Percentiles rank a stretch among this genome's conserved stretches.
Conservation (phyloP, 2,888 invertebrate species). For the Leptopilina syphax region DNA sequence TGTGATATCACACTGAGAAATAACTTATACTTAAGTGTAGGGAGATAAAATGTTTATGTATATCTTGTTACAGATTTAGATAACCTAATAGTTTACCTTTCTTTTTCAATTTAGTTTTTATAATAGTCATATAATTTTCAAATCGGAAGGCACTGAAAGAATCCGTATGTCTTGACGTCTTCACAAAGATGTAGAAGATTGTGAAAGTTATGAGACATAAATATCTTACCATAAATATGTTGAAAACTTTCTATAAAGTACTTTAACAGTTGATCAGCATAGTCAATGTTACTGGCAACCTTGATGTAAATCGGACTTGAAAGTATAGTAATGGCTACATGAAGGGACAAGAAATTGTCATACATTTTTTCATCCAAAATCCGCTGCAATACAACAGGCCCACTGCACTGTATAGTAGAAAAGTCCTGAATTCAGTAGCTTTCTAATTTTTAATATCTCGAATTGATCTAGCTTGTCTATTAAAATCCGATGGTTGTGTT, state of each 20-base stretch:
- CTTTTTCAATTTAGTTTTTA: conserved; percentile 53
- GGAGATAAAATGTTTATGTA: conserved; percentile 56
- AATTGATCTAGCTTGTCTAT: neutral
- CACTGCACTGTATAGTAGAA: neutral
- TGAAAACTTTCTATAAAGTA: conserved; percentile 57
- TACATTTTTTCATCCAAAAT: conserved; percentile 49
- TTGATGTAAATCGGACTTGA: conserved; percentile 44
- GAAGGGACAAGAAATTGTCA: conserved; percentile 58
- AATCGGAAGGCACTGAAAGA: conserved; percentile 65
- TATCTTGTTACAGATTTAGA: too few relatives aligned
- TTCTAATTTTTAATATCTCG: conserved; percentile 1
- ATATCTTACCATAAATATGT: conserved; percentile 54
- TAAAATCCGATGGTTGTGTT: conserved; percentile 6
- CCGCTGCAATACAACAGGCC: neutral
- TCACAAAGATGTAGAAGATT: conserved; percentile 61
- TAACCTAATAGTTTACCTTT: conserved; percentile 48
- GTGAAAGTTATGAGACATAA: conserved; percentile 66
- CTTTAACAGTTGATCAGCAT: conserved; percentile 54
- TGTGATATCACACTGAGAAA: too few relatives aligned
- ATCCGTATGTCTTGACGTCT: too few relatives aligned
- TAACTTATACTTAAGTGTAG: too few relatives aligned
- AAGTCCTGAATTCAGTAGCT: neutral
- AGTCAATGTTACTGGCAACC: conserved; percentile 45
- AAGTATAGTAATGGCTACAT: conserved; percentile 57
- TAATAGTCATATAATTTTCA: conserved; percentile 62